phyloP scores from a whole-genome alignment of 2,888 invertebrate genomes.

The Andrena bucephala region DNA sequence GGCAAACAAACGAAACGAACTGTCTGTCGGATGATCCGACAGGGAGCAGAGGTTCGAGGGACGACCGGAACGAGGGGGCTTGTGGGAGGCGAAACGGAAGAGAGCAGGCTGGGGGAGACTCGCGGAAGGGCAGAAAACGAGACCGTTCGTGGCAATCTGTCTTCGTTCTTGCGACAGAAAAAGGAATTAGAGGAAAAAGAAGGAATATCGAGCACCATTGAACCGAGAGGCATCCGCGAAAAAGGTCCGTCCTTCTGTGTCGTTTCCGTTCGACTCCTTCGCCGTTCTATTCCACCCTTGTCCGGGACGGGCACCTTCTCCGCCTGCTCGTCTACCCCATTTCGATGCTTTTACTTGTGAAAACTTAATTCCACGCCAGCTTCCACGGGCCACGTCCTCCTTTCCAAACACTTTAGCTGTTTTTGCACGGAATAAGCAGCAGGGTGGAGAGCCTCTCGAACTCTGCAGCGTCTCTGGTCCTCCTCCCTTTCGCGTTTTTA shows the following conservation, averaged over 20 bases:
- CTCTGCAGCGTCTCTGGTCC: background rate
- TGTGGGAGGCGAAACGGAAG: slow-evolving; percentile 6
- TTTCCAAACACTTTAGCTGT: slow-evolving; percentile 31
- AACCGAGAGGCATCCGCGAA: slow-evolving; percentile 33
- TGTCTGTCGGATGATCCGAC: background rate
- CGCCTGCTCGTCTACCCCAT: slow-evolving; percentile 18
- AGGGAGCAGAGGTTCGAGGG: background rate
- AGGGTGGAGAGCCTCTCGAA: slow-evolving; percentile 4
- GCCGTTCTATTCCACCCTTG: slow-evolving; percentile 3
- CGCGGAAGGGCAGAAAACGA: slow-evolving; percentile 28
- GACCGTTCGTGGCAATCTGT: slow-evolving; percentile 59
- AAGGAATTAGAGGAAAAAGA: slow-evolving; percentile 58
- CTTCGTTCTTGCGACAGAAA: slow-evolving; percentile 56
- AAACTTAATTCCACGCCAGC: slow-evolving; percentile 51
- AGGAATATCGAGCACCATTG: slow-evolving; percentile 56
- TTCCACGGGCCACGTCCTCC: slow-evolving; percentile 7
- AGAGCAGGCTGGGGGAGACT: background rate
- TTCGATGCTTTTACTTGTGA: slow-evolving; percentile 50
- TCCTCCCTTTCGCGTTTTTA: background rate
- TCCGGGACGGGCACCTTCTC: slow-evolving; percentile 22
- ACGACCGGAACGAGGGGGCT: background rate
- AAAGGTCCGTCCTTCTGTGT: slow-evolving; percentile 9
- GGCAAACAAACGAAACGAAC: background rate
- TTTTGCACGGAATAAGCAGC: slow-evolving; percentile 36
- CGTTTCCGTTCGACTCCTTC: slow-evolving; percentile 7